These are phyloP conservation scores for Rapana venosa DNA, from an alignment of 2,888 invertebrate species.

Conservation along the genomic window DNA sequence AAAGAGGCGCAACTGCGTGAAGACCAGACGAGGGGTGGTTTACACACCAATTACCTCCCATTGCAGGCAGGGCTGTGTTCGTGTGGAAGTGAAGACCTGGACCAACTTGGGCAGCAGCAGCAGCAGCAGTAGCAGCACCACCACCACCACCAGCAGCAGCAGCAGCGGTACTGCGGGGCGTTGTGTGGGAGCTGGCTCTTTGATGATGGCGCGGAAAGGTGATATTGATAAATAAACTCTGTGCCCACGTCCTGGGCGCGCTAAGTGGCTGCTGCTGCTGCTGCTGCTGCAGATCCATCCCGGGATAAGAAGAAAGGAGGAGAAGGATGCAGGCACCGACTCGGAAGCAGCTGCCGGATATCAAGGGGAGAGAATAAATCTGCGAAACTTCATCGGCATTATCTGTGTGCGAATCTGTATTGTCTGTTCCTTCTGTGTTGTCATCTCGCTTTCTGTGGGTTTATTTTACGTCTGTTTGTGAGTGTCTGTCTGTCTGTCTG, in stretches of 20 bases:
- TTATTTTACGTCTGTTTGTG: neutral
- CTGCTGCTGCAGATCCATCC: neutral
- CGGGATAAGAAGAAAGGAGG: neutral
- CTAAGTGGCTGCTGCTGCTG: neutral
- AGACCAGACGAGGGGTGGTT: neutral
- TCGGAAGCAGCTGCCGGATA: neutral
- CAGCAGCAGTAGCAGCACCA: too few relatives aligned
- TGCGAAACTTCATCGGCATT: too few relatives aligned
- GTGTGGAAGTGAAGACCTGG: neutral
- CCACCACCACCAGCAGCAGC: too few relatives aligned
- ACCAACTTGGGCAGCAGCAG: too few relatives aligned
- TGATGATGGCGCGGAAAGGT: constrained; percentile 14
- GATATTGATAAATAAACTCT: constrained; percentile 11
- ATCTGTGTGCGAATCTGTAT: too few relatives aligned
- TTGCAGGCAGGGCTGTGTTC: neutral
- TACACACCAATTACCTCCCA: constrained; percentile 16
- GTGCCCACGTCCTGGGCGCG: neutral
- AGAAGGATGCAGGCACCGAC: neutral
- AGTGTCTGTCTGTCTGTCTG: neutral
- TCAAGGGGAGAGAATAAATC: neutral
- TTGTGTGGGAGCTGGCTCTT: constrained; percentile 1
- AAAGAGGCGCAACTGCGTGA: neutral
- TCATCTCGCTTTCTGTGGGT: too few relatives aligned
- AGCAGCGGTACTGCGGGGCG: neutral
- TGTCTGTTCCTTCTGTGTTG: too few relatives aligned